Conservation (phyloP, 2,888 invertebrate species). For the Coenonympha arcania region DNA sequence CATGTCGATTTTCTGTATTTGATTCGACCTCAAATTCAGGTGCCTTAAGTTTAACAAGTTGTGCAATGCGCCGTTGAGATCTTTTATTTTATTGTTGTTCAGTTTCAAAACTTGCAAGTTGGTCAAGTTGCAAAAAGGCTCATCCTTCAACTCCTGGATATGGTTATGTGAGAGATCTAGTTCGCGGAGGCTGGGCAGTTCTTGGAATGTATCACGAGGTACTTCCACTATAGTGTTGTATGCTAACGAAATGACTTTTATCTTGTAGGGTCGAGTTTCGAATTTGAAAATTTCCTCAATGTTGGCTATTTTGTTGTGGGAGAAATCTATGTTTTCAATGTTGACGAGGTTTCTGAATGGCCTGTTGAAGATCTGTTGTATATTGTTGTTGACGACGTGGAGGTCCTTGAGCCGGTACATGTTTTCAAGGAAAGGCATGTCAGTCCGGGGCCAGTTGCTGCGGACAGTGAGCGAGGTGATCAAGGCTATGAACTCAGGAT, state of each 20-base stretch:
- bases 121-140: slow-evolving; percentile 53
- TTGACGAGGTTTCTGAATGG: slow-evolving; percentile 46
- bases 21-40: slow-evolving; percentile 49
- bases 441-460: slow-evolving; percentile 41
- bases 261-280: slow-evolving; percentile 41
- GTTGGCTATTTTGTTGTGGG: slow-evolving; percentile 43
- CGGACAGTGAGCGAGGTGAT: slow-evolving; percentile 46
- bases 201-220: slow-evolving; percentile 42
- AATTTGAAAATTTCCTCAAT: slow-evolving; percentile 50
- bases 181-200: slow-evolving; percentile 45
- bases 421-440: slow-evolving; percentile 43
- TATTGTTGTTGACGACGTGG: slow-evolving; percentile 38
- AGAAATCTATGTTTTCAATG: slow-evolving; percentile 48
- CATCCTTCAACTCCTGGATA: slow-evolving; percentile 47
- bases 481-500: slow-evolving; percentile 38
- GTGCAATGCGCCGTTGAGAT: slow-evolving; percentile 60
- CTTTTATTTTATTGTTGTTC: slow-evolving; percentile 52
- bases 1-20: slow-evolving; percentile 48
- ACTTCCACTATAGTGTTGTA: slow-evolving; percentile 45
- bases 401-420: slow-evolving; percentile 44
- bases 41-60: slow-evolving; percentile 49
- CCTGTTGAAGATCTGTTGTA: slow-evolving; percentile 37
- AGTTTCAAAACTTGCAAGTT: slow-evolving; percentile 45
- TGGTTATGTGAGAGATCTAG: slow-evolving; percentile 54
- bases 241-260: slow-evolving; percentile 43